Conservation (phyloP, 2,113 vertebrate species). For the Hepsetus odoe region DNA sequence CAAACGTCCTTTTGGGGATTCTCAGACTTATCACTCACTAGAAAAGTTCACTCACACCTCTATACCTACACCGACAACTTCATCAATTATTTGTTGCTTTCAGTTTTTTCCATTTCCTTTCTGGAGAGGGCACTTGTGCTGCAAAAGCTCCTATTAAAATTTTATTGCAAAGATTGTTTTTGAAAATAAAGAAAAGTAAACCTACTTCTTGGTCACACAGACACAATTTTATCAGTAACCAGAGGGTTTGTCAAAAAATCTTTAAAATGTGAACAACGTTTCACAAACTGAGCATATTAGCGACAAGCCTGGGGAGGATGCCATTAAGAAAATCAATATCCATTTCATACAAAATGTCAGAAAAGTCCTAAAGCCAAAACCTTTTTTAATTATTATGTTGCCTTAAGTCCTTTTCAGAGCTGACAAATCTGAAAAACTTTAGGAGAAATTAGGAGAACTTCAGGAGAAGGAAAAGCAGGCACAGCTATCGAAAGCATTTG, state of each 20-base stretch:
- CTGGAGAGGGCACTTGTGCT: slow-evolving; percentile 11
- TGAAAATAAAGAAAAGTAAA: neutral
- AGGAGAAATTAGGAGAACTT: neutral
- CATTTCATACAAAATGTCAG: slow-evolving; percentile 23
- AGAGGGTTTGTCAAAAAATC: neutral
- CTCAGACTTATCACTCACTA: neutral
- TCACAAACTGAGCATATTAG: slow-evolving; percentile 11
- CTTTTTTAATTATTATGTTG: slow-evolving; percentile 18
- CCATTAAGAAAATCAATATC: slow-evolving; percentile 35
- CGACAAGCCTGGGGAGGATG: neutral
- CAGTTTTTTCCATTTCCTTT: slow-evolving; percentile 9
- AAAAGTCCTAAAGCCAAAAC: neutral
- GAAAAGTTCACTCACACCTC: neutral
- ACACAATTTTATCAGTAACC: neutral
- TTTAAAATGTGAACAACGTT: neutral
- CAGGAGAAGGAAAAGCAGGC: neutral
- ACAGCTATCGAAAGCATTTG: too few relatives aligned
- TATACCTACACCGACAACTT: neutral
- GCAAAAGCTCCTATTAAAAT: slow-evolving; percentile 22
- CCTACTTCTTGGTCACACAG: neutral
- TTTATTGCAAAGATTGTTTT: slow-evolving; percentile 17
- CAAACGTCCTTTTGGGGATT: neutral
- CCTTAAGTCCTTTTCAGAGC: neutral
- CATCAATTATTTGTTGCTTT: slow-evolving; percentile 28
- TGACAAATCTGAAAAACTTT: neutral